Evolutionary conservation across 2,797 vertebrate species (phyloP).

Genomic region (Oryzias dopingdopingensis): DNA sequence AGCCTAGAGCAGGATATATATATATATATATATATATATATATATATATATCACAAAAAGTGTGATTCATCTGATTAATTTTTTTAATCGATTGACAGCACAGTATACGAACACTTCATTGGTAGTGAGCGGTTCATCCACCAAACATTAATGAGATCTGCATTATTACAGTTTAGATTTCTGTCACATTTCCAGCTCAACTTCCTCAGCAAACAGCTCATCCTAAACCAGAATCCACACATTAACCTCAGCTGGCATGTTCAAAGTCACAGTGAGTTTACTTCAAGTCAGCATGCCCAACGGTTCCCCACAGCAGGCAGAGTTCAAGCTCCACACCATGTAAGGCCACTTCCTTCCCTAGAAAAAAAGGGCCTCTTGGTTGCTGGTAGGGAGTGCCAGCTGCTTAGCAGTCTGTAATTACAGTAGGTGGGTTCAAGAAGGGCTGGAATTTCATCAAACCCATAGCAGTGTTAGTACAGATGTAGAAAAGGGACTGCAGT

Average conservation of each 20-base stretch:
- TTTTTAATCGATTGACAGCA: no score
- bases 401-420: slow-evolving; percentile 60
- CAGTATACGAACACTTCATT: no score
- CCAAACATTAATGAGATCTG: no score
- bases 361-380: slow-evolving; percentile 33
- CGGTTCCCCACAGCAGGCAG: slow-evolving; percentile 5
- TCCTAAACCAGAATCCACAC: slow-evolving; percentile 9
- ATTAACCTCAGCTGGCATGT: neutral
- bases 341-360: slow-evolving; percentile 58
- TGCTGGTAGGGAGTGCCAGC: slow-evolving; percentile 25
- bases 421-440: slow-evolving; percentile 31
- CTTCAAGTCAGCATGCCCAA: slow-evolving; percentile 25
- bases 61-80: no score
- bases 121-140: no score
- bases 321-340: slow-evolving; percentile 39
- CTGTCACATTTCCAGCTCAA: neutral
- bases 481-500: slow-evolving; percentile 14
- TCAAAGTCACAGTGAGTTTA: slow-evolving; percentile 22
- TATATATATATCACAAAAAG: no score
- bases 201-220: neutral
- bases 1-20: no score
- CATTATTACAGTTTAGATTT: neutral
- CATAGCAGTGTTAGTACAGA: slow-evolving; percentile 30
- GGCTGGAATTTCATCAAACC: slow-evolving; percentile 21
- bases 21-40: no score